phyloP scores from a whole-genome alignment of 1,140 invertebrate species.

The Drosophila tani region DNA sequence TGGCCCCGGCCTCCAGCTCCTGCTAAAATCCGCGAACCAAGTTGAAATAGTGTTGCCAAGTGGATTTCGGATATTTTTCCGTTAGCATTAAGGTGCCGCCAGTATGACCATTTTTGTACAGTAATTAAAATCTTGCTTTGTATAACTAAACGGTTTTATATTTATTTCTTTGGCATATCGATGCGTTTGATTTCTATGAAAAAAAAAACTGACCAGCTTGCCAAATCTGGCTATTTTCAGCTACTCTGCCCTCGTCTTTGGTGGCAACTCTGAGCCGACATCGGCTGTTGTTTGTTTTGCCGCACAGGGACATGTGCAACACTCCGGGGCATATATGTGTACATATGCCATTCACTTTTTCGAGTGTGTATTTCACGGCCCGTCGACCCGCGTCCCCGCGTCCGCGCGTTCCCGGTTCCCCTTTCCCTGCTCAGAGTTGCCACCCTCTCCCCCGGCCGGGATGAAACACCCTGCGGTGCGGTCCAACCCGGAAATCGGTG shows the following conservation, averaged over 20 bases:
- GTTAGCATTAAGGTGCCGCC: no score
- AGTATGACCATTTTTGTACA: no score
- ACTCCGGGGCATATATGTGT: slow-evolving; percentile 82
- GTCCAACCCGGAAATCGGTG: slow-evolving; percentile 29
- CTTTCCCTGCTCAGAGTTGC: neutral
- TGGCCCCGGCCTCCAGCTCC: neutral
- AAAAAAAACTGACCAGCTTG: no score
- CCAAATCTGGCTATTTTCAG: neutral
- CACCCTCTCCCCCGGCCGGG: neutral
- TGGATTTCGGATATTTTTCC: neutral
- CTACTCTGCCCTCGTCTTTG: neutral
- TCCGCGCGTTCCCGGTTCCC: neutral
- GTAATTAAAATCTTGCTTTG: no score
- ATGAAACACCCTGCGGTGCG: slow-evolving; percentile 29
- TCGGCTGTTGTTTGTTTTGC: slow-evolving; percentile 70
- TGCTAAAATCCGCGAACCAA: neutral
- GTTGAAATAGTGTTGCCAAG: slow-evolving; percentile 1
- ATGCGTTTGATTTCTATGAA: neutral
- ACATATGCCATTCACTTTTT: slow-evolving; percentile 75
- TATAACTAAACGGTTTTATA: neutral
- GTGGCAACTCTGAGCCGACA: slow-evolving; percentile 20
- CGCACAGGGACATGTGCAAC: slow-evolving; percentile 84
- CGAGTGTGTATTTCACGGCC: slow-evolving; percentile 80
- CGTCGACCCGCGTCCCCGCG: slow-evolving; percentile 45
- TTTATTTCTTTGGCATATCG: neutral